Percentiles rank a stretch among this genome's conserved stretches.
Evolutionary conservation across 2,113 vertebrate species (phyloP).

Genomic region (Plectropomus leopardus): DNA sequence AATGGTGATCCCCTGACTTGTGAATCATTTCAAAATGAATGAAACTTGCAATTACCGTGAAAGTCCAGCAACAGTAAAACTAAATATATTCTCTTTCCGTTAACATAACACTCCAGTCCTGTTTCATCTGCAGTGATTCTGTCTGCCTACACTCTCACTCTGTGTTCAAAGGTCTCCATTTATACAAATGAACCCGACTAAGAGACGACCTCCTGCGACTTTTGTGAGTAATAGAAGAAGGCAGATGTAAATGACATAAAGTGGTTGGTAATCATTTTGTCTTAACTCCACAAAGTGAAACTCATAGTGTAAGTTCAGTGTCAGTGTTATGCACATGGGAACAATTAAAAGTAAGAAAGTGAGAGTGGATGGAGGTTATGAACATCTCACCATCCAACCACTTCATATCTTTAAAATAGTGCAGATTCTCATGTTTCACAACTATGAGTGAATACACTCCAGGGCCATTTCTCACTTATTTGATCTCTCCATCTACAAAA

Average conservation of each 20-base stretch:
- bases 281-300: constrained; percentile 29
- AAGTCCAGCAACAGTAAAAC: background rate
- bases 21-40: background rate
- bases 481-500: background rate
- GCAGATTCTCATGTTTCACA: background rate
- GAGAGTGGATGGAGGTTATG: constrained; percentile 19
- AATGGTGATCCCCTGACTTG: background rate
- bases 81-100: no score
- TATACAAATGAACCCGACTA: constrained; percentile 37
- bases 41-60: background rate
- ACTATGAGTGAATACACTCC: background rate
- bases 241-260: constrained; percentile 27
- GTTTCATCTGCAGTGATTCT: background rate
- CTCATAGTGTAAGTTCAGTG: constrained; percentile 19
- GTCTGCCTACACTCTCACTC: background rate
- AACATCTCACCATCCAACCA: background rate
- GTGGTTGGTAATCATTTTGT: constrained; percentile 17
- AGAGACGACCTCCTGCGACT: constrained; percentile 26
- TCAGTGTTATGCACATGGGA: constrained; percentile 17
- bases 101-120: constrained; percentile 2
- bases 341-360: background rate
- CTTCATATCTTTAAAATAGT: constrained; percentile 19
- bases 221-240: constrained; percentile 1
- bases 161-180: constrained; percentile 28
- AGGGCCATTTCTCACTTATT: background rate